Base-by-base conservation (phyloP, 2,113 vertebrate genomes). In the Mesitornis unicolor region DNA sequence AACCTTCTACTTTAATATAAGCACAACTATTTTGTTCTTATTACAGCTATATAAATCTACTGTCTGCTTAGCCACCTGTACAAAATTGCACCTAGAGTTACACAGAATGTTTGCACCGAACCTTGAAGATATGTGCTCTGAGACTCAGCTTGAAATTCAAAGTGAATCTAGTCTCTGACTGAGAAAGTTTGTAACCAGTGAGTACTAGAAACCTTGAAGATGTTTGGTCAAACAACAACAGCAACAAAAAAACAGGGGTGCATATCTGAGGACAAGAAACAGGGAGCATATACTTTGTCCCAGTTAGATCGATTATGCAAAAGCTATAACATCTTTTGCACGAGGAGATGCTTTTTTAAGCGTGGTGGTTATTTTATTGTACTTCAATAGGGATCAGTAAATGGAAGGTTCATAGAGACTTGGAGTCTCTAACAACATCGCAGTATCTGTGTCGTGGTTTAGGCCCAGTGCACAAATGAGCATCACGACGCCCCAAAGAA, bases 61-160 rank as follows among this genome's bases (percentile, higher is more conserved):
- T 26, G 95, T 95, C 84, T 94, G 77, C 60, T 93, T 75, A 87
- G 29, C 80, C 54, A 89, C 77, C 60, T 91, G 77, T 89, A 81
- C 47, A 84, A 95, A 87, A 89, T 87, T 93, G 20, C 59, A 89
- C 80, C 38, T 84, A 33, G 36, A 96, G 3, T 92, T 86, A 87
- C 14, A 42, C 40, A 74, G 45, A 57, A 61, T 61, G 28, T 81
- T 91, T 89, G 5, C 33, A 78, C 7, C 75, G 89, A 91, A 84
- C 36, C 42, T 92, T 74, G 68, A 81, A 80, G 36, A 80, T 14
- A 15, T 11, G 13, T 40, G 31, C 13, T 84, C 50, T 50, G 38
- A 87, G 8, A 67, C 12, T 8, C 50, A 89, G 13, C 29, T 78
- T 89, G 51, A 94, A 90, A 81, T 75, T 68, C 43, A 50, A 65